phyloP scores from a whole-genome alignment of 2,888 invertebrate genomes.

The Ophioninae sp. region DNA sequence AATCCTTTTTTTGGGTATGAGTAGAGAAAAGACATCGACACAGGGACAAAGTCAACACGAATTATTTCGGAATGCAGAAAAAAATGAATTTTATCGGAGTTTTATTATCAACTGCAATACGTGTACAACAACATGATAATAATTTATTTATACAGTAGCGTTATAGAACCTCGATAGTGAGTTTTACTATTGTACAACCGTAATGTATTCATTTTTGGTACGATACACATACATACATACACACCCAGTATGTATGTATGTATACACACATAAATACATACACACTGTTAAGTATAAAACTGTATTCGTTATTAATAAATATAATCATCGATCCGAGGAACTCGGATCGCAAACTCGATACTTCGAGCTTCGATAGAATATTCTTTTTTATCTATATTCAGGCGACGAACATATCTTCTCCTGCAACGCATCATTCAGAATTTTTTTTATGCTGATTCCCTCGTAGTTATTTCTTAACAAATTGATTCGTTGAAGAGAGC shows the following conservation, averaged over 20 bases:
- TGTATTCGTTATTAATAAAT: slow-evolving; percentile 58
- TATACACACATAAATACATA: slow-evolving; percentile 48
- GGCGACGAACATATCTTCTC: not conserved
- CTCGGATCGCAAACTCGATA: slow-evolving; percentile 42
- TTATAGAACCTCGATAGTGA: slow-evolving; percentile 61
- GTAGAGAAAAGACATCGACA: not conserved
- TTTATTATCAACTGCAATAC: slow-evolving; percentile 68
- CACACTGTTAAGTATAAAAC: slow-evolving; percentile 65
- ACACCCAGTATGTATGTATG: slow-evolving; percentile 18
- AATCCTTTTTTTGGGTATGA: not conserved
- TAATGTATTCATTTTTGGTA: slow-evolving; percentile 51
- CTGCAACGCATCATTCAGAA: not conserved
- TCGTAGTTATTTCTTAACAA: not conserved
- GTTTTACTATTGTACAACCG: slow-evolving; percentile 63
- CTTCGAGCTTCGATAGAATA: slow-evolving; percentile 42
- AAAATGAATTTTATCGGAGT: slow-evolving; percentile 49
- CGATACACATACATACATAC: slow-evolving; percentile 29
- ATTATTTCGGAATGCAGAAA: slow-evolving; percentile 2
- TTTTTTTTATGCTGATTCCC: not conserved
- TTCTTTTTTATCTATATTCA: slow-evolving; percentile 29
- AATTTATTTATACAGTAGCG: slow-evolving; percentile 57
- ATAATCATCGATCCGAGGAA: slow-evolving; percentile 55
- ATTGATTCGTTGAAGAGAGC: not conserved
- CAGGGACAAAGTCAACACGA: not conserved
- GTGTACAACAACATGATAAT: slow-evolving; percentile 67